Base-by-base conservation (phyloP, 1,140 invertebrate species). In the Archivesica marissinica region DNA sequence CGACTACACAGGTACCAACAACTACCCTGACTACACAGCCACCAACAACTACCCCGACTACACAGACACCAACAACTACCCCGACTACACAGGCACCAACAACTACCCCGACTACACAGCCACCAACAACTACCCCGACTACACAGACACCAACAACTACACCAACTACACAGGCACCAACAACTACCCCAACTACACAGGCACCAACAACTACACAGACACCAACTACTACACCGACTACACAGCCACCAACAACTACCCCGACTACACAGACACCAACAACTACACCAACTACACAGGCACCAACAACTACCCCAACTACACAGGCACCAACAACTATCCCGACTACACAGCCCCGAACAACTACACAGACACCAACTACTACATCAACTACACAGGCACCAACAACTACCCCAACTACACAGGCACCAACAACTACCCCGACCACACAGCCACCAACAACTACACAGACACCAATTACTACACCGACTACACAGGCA, bases 51-150 rank as follows among this genome's bases (percentile, higher is more conserved):
- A n/a, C 61, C 7, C 61, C 61, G 11, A 39, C 61, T 7, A 66
- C n/a, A n/a, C n/a, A n/a, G n/a, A n/a, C n/a, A n/a, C n/a, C 61
- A 28, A 64, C 59, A 7, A 66, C 54, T 59, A 66, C 61, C 9
- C 11, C 6, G 39, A 11, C 33, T 1, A 66, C 61, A 7, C 20
- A 33, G 15, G 20, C 61, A 4, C 15, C 61, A 38, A 66, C 61
- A 4, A 64, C 59, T 11, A 38, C 61, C 23, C 20, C 28, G 15
- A 66, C 20, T 20, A 28, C 61, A 2, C 38, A 33, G 28, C 11
- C 61, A 39, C 38, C 20, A 39, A 1, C 33, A 11, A 66, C 61
- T 1, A 66, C 61, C 15, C 38, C 61, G 17, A 66, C 61, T 28
- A 66, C 61, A 61, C 6, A 23, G 2, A 30, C 25, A 6, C 11